Conservation (phyloP, 2,113 vertebrate species). For the Scortum barcoo region DNA sequence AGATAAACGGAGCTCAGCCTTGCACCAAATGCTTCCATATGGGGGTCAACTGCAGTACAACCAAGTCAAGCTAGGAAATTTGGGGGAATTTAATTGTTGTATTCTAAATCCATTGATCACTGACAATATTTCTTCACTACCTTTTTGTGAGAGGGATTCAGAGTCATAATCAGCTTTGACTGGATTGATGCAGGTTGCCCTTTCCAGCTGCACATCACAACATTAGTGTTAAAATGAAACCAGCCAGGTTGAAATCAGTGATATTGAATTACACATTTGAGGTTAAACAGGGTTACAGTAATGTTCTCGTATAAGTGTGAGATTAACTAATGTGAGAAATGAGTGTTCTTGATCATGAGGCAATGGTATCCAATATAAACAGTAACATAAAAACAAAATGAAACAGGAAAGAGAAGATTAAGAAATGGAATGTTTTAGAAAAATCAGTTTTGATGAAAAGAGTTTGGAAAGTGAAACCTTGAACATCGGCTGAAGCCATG, state of each 20-base stretch:
- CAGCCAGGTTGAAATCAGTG: conserved; percentile 19
- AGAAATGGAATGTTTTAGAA: neutral
- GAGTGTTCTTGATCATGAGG: neutral
- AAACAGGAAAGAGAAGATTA: conserved; percentile 16
- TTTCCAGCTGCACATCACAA: conserved; percentile 33
- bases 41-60: conserved; percentile 47
- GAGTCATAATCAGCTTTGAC: conserved; percentile 45
- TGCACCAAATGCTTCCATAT: neutral
- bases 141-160: neutral
- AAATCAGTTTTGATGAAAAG: conserved; percentile 16
- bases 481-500: conserved; percentile 68
- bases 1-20: neutral
- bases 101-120: conserved; percentile 16
- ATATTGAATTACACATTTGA: conserved; percentile 14
- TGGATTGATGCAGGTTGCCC: conserved; percentile 39
- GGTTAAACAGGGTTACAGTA: conserved; percentile 37
- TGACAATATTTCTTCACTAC: conserved; percentile 3
- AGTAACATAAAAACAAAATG: conserved; percentile 12
- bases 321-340: neutral
- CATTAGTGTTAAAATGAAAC: conserved; percentile 56
- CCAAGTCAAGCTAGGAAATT: conserved; percentile 27
- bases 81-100: conserved; percentile 8
- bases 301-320: conserved; percentile 3
- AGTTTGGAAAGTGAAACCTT: conserved; percentile 77
- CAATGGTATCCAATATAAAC: no score